Evolutionary conservation across 2,888 invertebrate genomes (phyloP).

Genomic region (Rhagonycha fulva): DNA sequence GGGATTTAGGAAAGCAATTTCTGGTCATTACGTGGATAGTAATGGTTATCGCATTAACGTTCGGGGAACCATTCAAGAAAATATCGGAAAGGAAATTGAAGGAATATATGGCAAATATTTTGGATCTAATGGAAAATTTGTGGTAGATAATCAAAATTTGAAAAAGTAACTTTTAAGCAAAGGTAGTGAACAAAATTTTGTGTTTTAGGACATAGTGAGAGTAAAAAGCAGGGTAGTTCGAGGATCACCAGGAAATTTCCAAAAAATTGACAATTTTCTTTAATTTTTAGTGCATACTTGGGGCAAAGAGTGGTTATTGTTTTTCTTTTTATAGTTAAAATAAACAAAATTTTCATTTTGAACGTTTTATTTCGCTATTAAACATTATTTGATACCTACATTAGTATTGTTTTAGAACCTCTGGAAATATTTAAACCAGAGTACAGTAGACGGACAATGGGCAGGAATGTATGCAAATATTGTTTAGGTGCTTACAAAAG

Average conservation of each 20-base stretch:
- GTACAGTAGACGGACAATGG: not conserved
- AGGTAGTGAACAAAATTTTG: not conserved
- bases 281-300: not conserved
- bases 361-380: not conserved
- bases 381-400: not conserved
- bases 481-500: not conserved
- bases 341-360: no score
- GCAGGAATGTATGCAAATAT: not conserved
- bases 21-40: constrained; percentile 79
- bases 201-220: constrained; percentile 59
- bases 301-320: no score
- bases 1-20: constrained; percentile 79
- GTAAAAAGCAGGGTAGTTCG: constrained; percentile 47
- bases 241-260: constrained; percentile 47
- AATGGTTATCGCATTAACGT: constrained; percentile 73
- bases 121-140: constrained; percentile 43
- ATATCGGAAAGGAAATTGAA: constrained; percentile 63
- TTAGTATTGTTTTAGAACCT: not conserved
- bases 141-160: constrained; percentile 43
- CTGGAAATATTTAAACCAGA: not conserved
- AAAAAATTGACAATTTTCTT: constrained; percentile 29
- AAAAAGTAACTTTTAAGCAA: not conserved
- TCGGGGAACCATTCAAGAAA: constrained; percentile 66
- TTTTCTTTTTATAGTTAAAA: no score
- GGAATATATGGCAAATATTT: constrained; percentile 52